These are phyloP conservation scores for Idaea biselata DNA, from an alignment of 2,888 invertebrate genomes.

Conservation along the genomic window DNA sequence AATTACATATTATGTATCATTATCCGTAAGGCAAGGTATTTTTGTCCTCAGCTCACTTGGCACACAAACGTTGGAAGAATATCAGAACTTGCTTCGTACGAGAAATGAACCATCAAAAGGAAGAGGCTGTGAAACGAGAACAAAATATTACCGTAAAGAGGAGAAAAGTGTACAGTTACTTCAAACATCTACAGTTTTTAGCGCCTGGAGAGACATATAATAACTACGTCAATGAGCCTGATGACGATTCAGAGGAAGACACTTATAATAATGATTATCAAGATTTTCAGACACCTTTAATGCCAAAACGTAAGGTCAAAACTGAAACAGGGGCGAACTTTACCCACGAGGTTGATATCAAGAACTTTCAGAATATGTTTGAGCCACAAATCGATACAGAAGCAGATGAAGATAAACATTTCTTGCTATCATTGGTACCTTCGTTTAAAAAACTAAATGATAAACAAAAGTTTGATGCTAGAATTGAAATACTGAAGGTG, in stretches of 20 bases:
- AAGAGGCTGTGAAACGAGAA: conserved; percentile 36
- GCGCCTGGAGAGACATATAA: conserved; percentile 15
- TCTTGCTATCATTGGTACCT: conserved; percentile 53
- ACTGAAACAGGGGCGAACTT: neutral
- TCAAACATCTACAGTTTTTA: conserved; percentile 44
- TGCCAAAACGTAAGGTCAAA: neutral
- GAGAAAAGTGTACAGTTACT: conserved; percentile 52
- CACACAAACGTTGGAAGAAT: conserved; percentile 57
- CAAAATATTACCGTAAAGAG: conserved; percentile 35
- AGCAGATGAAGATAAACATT: conserved; percentile 55
- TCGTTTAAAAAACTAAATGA: conserved; percentile 49
- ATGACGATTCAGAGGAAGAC: neutral
- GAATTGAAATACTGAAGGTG: conserved; percentile 53
- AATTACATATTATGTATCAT: neutral
- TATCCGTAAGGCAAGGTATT: neutral
- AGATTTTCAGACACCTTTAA: neutral
- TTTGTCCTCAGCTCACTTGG: conserved; percentile 38
- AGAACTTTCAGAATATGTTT: neutral
- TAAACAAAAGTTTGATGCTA: conserved; percentile 54
- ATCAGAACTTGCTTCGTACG: conserved; percentile 56
- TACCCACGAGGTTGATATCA: neutral
- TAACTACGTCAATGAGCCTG: neutral
- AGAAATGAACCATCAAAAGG: conserved; percentile 46
- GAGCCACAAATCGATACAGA: conserved; percentile 27
- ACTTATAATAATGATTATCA: neutral